These are phyloP conservation scores for Oryzias woworae DNA, from an alignment of 2,113 vertebrate genomes.

Conservation along the genomic window DNA sequence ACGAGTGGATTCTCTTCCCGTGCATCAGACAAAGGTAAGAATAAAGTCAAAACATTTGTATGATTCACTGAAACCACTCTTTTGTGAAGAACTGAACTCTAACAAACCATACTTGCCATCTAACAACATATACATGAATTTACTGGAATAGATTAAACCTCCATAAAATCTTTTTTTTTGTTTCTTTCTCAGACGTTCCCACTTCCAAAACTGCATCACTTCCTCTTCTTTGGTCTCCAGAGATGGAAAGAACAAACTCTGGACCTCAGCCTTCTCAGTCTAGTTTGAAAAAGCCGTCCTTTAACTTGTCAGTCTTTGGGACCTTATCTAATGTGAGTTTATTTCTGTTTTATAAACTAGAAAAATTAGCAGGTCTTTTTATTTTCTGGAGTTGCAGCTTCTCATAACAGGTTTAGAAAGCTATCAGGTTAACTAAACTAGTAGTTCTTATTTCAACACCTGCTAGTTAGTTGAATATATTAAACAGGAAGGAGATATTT, in stretches of 20 bases:
- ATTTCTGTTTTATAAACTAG: neutral
- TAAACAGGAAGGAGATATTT: too few species aligned
- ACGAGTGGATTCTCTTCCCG: slow-evolving; percentile 98
- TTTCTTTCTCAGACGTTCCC: slow-evolving; percentile 83
- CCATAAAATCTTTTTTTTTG: neutral
- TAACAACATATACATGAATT: neutral
- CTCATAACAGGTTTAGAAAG: too few species aligned
- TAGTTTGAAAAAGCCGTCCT: slow-evolving; percentile 90
- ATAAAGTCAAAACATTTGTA: neutral
- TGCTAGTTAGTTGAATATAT: too few species aligned
- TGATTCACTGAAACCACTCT: neutral
- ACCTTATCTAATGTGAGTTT: slow-evolving; percentile 88
- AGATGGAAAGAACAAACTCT: slow-evolving; percentile 85
- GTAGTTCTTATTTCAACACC: too few species aligned
- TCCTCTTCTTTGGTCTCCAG: slow-evolving; percentile 90
- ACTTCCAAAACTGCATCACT: slow-evolving; percentile 86
- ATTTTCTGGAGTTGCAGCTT: neutral
- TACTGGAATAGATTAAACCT: neutral
- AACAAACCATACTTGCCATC: too few species aligned
- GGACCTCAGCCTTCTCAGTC: slow-evolving; percentile 82
- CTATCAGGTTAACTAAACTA: too few species aligned
- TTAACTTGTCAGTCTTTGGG: slow-evolving; percentile 95
- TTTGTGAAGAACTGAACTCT: too few species aligned
- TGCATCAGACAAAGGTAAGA: slow-evolving; percentile 95
- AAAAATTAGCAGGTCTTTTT: neutral